Base-by-base conservation (phyloP, 2,797 vertebrate genomes). In the Syndactyla subalaris region DNA sequence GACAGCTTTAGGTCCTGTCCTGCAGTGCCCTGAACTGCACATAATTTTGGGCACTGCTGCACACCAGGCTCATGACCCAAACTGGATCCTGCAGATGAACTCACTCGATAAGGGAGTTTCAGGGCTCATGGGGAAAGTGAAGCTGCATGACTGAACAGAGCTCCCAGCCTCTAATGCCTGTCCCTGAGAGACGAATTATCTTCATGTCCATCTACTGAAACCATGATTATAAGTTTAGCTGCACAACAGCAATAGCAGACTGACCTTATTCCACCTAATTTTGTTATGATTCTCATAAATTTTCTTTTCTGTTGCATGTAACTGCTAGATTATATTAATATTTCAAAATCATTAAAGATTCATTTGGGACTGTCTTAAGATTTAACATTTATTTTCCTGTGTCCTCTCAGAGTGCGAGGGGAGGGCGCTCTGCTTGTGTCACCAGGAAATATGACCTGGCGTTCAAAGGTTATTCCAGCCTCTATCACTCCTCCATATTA, bases 391-490 rank as follows among this genome's bases (percentile, higher is more conserved):
- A 48, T 62, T 88, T 81, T 55, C 43, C n/a, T 9, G 0, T 29
- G 20, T 41, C 66, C 95, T 71, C 67, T 51, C 73, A 22, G 17
- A 75, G 76, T 24, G 82, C 58, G 71, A 54, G 77, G 7, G 9
- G 52, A 90, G 94, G 57, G 73, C 67, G 45, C 32, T 70, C 48
- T 71, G 26, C 38, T 78, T 9, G 13, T 65, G 58, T 26, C 94
- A 78, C 59, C 89, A 54, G 86, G 93, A 94, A 93, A 62, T 10
- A 38, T 0, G 1, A 54, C 18, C 84, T 22, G 12, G 38, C 0
- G 76, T 89, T 30, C 93, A 94, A 95, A 92, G 93, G 94, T 95
- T 63, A 36, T n/a, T 36, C 84, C 86, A 71, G 67, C 68, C 71
- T 78, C 79, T 45, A 2, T 49, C 43, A 3, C 41, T 55, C 67